phyloP scores from a whole-genome alignment of 2,888 invertebrate species.

The Parthenolecanium corni region DNA sequence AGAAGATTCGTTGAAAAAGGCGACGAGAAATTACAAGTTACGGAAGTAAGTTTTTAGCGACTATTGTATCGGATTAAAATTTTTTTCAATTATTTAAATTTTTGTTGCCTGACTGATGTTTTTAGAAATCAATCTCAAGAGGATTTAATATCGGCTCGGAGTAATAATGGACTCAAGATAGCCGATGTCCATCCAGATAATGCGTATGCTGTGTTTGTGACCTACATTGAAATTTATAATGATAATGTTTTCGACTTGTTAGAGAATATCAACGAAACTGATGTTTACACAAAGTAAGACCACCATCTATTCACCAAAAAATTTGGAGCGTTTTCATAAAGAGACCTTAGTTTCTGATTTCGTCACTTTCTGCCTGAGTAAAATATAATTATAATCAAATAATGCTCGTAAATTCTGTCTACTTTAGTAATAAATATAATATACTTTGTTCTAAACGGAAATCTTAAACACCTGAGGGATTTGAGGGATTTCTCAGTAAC shows the following conservation, averaged over 20 bases:
- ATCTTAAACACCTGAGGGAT: no score
- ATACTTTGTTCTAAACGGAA: no score
- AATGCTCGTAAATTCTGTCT: no score
- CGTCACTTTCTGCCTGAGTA: no score
- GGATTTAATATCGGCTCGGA: conserved; percentile 49
- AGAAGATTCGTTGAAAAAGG: background rate
- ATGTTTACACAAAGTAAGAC: conserved; percentile 46
- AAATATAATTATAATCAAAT: no score
- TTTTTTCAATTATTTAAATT: background rate
- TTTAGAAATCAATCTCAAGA: conserved; percentile 39
- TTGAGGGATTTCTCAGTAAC: no score
- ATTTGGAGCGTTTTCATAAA: no score
- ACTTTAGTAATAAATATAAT: no score
- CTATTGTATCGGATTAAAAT: conserved; percentile 21
- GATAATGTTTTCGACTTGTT: conserved; percentile 91
- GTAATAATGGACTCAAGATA: conserved; percentile 45
- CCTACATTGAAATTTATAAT: conserved; percentile 93
- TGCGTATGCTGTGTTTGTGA: conserved; percentile 81
- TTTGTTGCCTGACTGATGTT: conserved; percentile 26
- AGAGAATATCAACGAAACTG: conserved; percentile 57
- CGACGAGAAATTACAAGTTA: conserved; percentile 32
- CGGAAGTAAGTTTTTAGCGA: conserved; percentile 38
- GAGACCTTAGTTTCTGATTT: no score
- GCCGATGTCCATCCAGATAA: conserved; percentile 65
- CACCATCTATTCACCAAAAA: conserved; percentile 12